These are phyloP conservation scores for Cyanocitta stelleri DNA, from an alignment of 2,113 vertebrate species.

Conservation along the genomic window DNA sequence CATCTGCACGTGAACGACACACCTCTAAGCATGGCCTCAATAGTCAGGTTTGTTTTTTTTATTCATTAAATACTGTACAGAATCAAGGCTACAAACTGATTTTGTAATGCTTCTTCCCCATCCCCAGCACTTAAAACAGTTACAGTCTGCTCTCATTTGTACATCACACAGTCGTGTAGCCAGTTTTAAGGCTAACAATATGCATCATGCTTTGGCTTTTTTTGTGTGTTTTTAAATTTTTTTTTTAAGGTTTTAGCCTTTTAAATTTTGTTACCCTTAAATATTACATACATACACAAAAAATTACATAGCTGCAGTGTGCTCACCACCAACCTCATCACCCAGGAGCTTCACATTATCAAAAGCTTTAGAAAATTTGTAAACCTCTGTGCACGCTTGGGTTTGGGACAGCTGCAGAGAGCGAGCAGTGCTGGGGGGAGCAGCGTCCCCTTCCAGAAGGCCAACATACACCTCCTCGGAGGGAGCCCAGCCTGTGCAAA, in stretches of 20 bases:
- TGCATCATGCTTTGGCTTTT: slow-evolving; percentile 95
- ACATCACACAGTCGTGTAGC: slow-evolving; percentile 82
- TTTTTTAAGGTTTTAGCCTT: slow-evolving; percentile 62
- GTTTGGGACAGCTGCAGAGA: slow-evolving; percentile 8
- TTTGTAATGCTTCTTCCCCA: slow-evolving; percentile 55
- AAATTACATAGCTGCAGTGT: slow-evolving; percentile 76
- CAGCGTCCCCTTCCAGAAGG: background rate
- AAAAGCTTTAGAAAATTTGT: slow-evolving; percentile 75
- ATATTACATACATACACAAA: slow-evolving; percentile 85
- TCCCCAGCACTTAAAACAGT: slow-evolving; percentile 54
- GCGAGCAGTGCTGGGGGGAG: background rate
- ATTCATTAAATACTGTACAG: slow-evolving; percentile 76
- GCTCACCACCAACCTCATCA: slow-evolving; percentile 66
- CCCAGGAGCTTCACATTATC: slow-evolving; percentile 84
- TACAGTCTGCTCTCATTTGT: slow-evolving; percentile 64
- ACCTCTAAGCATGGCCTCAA: slow-evolving; percentile 67
- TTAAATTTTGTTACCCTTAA: slow-evolving; percentile 72
- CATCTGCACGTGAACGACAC: slow-evolving; percentile 74
- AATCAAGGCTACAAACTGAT: slow-evolving; percentile 80
- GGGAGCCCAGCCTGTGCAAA: background rate
- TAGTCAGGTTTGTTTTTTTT: slow-evolving; percentile 16
- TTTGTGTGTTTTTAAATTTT: slow-evolving; percentile 50
- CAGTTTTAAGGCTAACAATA: slow-evolving; percentile 85
- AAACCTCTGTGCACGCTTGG: slow-evolving; percentile 68
- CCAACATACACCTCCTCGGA: background rate